Percentiles rank a stretch among this genome's conserved stretches.
Conservation (phyloP, 35 echinoderm and acorn worm species). For the Hemicentrotus pulcherrimus region DNA sequence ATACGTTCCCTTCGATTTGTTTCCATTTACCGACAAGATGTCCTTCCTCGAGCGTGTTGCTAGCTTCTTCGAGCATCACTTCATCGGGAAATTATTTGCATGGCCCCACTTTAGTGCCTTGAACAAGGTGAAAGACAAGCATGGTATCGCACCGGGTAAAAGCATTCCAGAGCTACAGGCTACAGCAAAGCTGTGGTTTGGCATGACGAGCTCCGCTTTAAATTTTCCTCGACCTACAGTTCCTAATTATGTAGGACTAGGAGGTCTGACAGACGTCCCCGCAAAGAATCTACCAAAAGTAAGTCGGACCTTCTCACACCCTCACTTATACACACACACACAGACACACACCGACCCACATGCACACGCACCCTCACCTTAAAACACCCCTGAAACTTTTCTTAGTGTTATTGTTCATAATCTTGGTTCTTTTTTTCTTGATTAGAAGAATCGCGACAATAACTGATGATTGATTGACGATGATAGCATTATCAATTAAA, state of each 20-base stretch:
- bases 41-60: slow-evolving; percentile 9
- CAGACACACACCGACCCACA: too few species aligned
- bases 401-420: too few species aligned
- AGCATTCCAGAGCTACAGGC: neutral
- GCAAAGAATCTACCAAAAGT: neutral
- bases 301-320: neutral
- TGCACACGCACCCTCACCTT: too few species aligned
- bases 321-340: too few species aligned
- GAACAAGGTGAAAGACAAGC: slow-evolving; percentile 1
- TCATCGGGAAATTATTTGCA: neutral
- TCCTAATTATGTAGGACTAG: neutral
- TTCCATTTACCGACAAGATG: slow-evolving; percentile 1
- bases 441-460: too few species aligned
- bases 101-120: neutral
- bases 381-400: too few species aligned
- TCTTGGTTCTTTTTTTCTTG: too few species aligned
- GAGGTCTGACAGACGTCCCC: neutral
- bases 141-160: neutral
- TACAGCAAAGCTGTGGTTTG: neutral
- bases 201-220: neutral
- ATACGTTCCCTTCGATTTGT: slow-evolving; percentile 16
- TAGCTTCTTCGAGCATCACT: neutral
- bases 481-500: too few species aligned
- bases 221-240: slow-evolving; percentile 15
- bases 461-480: too few species aligned